Evolutionary conservation across 2,797 vertebrate species (phyloP).

Genomic region (Tenualosa ilisha): DNA sequence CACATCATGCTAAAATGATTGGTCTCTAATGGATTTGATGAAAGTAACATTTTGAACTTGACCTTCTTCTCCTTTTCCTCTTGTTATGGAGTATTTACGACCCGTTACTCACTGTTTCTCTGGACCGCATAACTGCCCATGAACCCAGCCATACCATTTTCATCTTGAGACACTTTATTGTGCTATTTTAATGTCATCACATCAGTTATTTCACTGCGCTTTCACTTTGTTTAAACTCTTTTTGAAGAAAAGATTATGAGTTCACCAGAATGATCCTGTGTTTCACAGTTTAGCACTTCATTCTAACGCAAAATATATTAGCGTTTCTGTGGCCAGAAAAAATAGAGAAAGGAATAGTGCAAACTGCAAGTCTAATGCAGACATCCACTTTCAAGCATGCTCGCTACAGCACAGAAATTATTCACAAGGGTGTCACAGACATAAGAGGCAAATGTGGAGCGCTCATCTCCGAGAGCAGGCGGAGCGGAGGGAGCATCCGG

Average conservation of each 20-base stretch:
- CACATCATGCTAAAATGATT: slow-evolving; percentile 39
- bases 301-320: background rate
- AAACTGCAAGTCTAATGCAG: background rate
- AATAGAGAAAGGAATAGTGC: background rate
- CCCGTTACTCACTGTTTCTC: slow-evolving; percentile 39
- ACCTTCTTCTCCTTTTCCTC: slow-evolving; percentile 7
- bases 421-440: slow-evolving; percentile 69
- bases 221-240: background rate
- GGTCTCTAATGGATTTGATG: background rate
- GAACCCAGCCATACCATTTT: slow-evolving; percentile 61
- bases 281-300: background rate
- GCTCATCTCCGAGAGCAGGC: slow-evolving; percentile 44
- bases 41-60: slow-evolving; percentile 17
- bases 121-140: slow-evolving; percentile 54
- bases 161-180: slow-evolving; percentile 69
- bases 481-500: slow-evolving; percentile 26
- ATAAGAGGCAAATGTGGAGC: slow-evolving; percentile 73
- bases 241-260: background rate
- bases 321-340: background rate
- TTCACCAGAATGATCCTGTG: background rate
- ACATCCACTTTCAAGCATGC: background rate
- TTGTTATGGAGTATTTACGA: slow-evolving; percentile 51
- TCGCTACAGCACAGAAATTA: slow-evolving; percentile 57
- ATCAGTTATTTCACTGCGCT: background rate
- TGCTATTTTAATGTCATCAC: no score